Conservation (phyloP, 2,888 invertebrate genomes). For the Chromoteleia sp. region DNA sequence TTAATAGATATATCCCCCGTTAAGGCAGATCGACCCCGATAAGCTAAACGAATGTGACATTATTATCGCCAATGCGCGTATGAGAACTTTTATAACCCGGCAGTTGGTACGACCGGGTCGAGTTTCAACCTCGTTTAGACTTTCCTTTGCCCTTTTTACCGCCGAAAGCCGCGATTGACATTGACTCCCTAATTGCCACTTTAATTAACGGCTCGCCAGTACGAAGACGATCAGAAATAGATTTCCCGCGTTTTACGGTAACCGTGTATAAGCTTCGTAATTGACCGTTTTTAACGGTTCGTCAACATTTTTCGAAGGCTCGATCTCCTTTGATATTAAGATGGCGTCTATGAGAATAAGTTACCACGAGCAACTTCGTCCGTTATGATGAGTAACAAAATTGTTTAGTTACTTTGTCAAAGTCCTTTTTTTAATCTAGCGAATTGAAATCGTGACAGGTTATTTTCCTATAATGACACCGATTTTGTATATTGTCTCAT, state of each 20-base stretch:
- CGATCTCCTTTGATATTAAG: no score
- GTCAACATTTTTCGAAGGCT: slow-evolving; percentile 1
- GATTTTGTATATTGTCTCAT: no score
- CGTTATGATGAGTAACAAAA: no score
- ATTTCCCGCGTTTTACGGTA: slow-evolving; percentile 19
- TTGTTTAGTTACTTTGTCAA: no score
- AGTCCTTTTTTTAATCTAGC: no score
- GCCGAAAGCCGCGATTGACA: slow-evolving; percentile 34
- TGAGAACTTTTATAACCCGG: slow-evolving; percentile 67
- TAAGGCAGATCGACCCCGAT: slow-evolving; percentile 79
- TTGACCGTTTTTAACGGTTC: slow-evolving; percentile 11
- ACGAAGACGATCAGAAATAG: slow-evolving; percentile 32
- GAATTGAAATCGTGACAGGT: no score
- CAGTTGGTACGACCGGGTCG: slow-evolving; percentile 36
- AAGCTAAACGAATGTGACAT: slow-evolving; percentile 83
- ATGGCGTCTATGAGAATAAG: no score
- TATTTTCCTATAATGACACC: no score
- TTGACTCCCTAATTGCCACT: slow-evolving; percentile 33
- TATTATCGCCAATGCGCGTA: slow-evolving; percentile 76
- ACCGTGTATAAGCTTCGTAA: not conserved
- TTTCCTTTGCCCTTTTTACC: slow-evolving; percentile 9
- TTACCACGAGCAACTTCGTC: no score
- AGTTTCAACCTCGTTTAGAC: slow-evolving; percentile 54
- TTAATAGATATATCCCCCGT: slow-evolving; percentile 67
- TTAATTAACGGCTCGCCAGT: slow-evolving; percentile 41